These are phyloP conservation scores for Myzus persicae DNA, from an alignment of 1,140 invertebrate species.

Conservation along the genomic window DNA sequence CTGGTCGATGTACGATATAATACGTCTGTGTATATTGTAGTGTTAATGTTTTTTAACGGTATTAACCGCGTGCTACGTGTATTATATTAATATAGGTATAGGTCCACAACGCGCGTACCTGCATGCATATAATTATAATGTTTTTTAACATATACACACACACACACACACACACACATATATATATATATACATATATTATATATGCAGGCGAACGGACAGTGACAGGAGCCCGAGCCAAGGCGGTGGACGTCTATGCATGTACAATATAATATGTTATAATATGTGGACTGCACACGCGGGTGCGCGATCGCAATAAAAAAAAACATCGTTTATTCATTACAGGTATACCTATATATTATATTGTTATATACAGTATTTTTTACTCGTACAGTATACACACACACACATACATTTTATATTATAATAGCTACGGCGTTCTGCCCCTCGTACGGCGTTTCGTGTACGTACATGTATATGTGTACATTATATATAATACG, in stretches of 20 bases:
- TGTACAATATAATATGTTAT: background rate
- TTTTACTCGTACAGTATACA: background rate
- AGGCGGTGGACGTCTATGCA: background rate
- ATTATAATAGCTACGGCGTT: background rate
- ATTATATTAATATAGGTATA: background rate
- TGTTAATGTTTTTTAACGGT: background rate
- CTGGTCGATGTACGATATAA: background rate
- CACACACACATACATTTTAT: background rate
- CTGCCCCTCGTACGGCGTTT: background rate
- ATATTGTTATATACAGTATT: background rate
- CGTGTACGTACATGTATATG: too few relatives aligned
- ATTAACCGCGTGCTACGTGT: background rate
- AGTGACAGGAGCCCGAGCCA: background rate
- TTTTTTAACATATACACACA: background rate
- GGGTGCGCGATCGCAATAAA: background rate
- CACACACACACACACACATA: too few relatives aligned
- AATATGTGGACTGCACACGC: background rate
- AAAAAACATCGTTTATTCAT: background rate
- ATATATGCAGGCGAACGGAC: background rate
- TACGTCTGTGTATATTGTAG: too few relatives aligned
- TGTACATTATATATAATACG: background rate
- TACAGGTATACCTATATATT: background rate
- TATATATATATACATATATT: too few relatives aligned
- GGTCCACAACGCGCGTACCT: background rate
- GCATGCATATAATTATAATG: background rate